phyloP scores from a whole-genome alignment of 2,113 vertebrate species.

The Prionailurus bengalensis region DNA sequence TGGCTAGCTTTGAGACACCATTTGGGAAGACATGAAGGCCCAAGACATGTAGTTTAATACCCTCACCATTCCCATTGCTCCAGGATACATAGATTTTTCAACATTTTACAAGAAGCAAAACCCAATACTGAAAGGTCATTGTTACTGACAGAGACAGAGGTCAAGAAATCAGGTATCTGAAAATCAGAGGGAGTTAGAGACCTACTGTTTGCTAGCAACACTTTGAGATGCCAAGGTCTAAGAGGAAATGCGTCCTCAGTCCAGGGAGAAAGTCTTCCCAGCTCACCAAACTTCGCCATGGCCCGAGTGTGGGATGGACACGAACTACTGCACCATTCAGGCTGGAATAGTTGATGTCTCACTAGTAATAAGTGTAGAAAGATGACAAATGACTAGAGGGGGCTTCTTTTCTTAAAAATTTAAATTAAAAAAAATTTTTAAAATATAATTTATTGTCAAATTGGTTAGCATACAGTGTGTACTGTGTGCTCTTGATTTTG shows the following conservation, averaged over 20 bases:
- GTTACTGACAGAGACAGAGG: background rate
- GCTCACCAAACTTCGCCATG: background rate
- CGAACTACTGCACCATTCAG: background rate
- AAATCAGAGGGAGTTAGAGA: background rate
- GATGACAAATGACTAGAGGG: background rate
- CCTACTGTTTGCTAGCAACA: background rate
- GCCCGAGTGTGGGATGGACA: background rate
- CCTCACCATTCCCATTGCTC: background rate
- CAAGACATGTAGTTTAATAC: background rate
- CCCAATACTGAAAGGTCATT: background rate
- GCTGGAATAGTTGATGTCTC: background rate
- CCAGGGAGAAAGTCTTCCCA: background rate
- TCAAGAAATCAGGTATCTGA: background rate
- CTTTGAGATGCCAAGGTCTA: background rate
- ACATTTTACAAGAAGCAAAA: constrained; percentile 21
- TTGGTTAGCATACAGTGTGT: too few relatives aligned
- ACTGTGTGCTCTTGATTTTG: too few relatives aligned
- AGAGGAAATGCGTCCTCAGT: background rate
- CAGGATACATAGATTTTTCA: background rate
- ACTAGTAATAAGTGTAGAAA: background rate
- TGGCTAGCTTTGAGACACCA: background rate
- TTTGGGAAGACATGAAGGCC: background rate
- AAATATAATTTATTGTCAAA: too few relatives aligned
- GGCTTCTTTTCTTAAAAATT: background rate
- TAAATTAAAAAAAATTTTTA: too few relatives aligned